Evolutionary conservation across 2,888 invertebrate species (phyloP).

Genomic region (Troides aeacus): DNA sequence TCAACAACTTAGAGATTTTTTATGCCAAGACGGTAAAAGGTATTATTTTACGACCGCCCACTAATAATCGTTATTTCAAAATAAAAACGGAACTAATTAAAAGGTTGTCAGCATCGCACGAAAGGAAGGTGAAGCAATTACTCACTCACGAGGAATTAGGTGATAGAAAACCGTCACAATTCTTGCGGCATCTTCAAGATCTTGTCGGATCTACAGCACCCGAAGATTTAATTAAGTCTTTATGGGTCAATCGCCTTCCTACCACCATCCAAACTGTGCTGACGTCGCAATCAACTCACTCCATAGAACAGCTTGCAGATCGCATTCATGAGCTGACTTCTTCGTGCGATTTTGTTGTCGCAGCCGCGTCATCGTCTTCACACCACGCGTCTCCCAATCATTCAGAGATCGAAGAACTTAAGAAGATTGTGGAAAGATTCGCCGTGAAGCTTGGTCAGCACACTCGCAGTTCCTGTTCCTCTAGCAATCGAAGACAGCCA

Average conservation of each 20-base stretch:
- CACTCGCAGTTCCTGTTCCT: neutral
- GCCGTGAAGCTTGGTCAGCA: neutral
- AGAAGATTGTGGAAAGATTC: neutral
- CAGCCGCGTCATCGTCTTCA: neutral
- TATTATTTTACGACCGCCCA: too few relatives aligned
- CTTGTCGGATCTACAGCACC: constrained; percentile 3
- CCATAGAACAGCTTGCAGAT: neutral
- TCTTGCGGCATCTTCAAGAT: too few relatives aligned
- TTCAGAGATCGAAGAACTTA: neutral
- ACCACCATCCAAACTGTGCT: neutral
- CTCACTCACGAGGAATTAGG: too few relatives aligned
- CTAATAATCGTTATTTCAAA: too few relatives aligned
- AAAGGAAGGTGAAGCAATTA: too few relatives aligned
- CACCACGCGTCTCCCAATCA: neutral
- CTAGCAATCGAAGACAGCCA: neutral
- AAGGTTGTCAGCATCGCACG: too few relatives aligned
- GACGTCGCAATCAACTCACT: neutral
- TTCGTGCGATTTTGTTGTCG: neutral
- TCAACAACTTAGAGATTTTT: too few relatives aligned
- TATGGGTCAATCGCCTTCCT: constrained; percentile 33
- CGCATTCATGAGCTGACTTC: neutral
- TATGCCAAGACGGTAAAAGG: too few relatives aligned
- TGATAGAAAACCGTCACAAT: too few relatives aligned
- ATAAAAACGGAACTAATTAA: too few relatives aligned
- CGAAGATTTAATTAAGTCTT: constrained; percentile 29